These are phyloP conservation scores for Patella depressa DNA, from an alignment of 2,888 invertebrate species.

Conservation along the genomic window DNA sequence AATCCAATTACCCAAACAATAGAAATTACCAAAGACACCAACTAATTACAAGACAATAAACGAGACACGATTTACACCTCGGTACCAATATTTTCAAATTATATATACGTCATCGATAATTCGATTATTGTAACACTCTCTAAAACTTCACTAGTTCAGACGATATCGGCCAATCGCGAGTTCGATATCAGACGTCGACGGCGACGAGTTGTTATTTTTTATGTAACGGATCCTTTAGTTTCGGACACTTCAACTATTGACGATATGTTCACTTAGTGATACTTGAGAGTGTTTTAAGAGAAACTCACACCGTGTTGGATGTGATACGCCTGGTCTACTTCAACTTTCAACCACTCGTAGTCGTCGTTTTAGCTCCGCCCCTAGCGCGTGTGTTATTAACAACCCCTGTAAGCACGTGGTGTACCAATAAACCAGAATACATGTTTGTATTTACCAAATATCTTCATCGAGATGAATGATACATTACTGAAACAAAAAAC, in stretches of 20 bases:
- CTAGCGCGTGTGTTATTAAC: conserved; percentile 9
- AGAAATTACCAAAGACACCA: background rate
- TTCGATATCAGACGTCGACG: background rate
- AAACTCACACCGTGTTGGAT: background rate
- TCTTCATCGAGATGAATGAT: too few relatives aligned
- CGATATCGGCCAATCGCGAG: too few relatives aligned
- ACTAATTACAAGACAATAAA: too few relatives aligned
- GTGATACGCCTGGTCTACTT: background rate
- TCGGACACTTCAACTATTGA: conserved; percentile 10
- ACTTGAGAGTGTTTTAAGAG: conserved; percentile 10
- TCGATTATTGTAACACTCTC: too few relatives aligned
- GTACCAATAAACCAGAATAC: background rate
- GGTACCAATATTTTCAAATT: too few relatives aligned
- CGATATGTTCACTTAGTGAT: conserved; percentile 10
- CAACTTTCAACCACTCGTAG: conserved; percentile 7
- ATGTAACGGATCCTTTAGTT: background rate
- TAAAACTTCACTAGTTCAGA: too few relatives aligned
- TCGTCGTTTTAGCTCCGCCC: conserved; percentile 8
- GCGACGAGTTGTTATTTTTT: conserved; percentile 7
- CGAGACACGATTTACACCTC: too few relatives aligned
- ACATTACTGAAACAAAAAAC: background rate
- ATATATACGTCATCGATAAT: too few relatives aligned
- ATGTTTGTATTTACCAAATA: too few relatives aligned
- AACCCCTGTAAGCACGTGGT: conserved; percentile 2
- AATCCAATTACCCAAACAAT: conserved; percentile 10